phyloP scores from a whole-genome alignment of 2,797 vertebrate species.

The Protosalanx chinensis region DNA sequence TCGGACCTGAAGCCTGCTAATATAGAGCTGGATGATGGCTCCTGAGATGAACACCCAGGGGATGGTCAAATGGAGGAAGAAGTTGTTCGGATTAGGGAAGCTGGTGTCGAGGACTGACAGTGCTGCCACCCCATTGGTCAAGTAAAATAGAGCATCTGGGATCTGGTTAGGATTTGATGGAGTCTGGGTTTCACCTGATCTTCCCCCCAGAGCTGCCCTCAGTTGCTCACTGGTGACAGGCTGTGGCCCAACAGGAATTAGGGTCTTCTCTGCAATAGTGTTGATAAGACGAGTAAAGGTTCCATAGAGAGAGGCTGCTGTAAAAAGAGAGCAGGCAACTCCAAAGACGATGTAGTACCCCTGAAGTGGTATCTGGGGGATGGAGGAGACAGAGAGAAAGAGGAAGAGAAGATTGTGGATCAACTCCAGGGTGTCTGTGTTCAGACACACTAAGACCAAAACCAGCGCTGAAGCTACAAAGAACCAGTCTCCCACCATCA shows the following conservation, averaged over 20 bases:
- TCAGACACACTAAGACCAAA: constrained; percentile 73
- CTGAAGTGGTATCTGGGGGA: constrained; percentile 75
- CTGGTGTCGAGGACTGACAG: constrained; percentile 73
- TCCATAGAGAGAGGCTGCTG: constrained; percentile 73
- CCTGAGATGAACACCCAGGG: constrained; percentile 84
- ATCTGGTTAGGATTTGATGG: constrained; percentile 42
- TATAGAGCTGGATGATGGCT: constrained; percentile 73
- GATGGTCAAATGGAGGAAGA: constrained; percentile 72
- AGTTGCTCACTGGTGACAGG: constrained; percentile 70
- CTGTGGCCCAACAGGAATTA: constrained; percentile 79
- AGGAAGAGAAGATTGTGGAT: constrained; percentile 78
- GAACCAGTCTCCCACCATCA: constrained; percentile 86
- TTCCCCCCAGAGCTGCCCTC: constrained; percentile 46
- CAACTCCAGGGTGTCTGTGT: constrained; percentile 79
- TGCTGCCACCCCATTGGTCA: constrained; percentile 81
- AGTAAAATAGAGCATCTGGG: constrained; percentile 81
- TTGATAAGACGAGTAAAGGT: constrained; percentile 83
- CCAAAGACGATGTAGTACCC: constrained; percentile 77
- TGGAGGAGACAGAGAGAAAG: constrained; percentile 73
- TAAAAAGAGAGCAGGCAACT: constrained; percentile 75
- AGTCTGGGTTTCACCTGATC: constrained; percentile 13
- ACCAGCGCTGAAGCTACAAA: constrained; percentile 74
- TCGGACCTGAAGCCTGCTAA: constrained; percentile 78
- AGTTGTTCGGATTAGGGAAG: neutral
- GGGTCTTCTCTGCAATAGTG: constrained; percentile 82